Conservation (phyloP, 2,888 invertebrate genomes). For the Orthonychiurus folsomi region DNA sequence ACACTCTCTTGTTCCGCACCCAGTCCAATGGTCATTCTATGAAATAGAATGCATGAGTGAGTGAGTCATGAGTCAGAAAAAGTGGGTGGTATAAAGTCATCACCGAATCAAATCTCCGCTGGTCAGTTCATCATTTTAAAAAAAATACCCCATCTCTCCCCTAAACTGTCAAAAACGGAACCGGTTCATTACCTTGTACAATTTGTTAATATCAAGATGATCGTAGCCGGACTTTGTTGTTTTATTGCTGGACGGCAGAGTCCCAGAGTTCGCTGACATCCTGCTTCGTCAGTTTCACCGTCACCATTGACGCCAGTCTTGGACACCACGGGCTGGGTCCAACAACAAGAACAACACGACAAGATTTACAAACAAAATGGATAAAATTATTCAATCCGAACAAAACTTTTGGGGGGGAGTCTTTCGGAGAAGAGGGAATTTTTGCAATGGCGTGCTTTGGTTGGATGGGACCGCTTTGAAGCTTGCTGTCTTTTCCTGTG, state of each 20-base stretch:
- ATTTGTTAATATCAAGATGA: slow-evolving; percentile 39
- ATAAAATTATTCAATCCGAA: neutral
- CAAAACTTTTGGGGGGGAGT: neutral
- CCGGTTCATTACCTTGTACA: slow-evolving; percentile 33
- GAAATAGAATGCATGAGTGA: neutral
- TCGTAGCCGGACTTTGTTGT: slow-evolving; percentile 36
- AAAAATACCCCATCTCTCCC: no score
- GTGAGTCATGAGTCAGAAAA: neutral
- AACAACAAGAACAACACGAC: slow-evolving; percentile 15
- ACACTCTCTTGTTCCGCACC: neutral
- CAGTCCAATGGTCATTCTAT: neutral
- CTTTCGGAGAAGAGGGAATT: neutral
- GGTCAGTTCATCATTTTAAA: no score
- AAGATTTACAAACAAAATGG: neutral
- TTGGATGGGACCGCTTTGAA: no score
- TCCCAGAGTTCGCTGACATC: slow-evolving; percentile 39
- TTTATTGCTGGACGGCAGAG: slow-evolving; percentile 34
- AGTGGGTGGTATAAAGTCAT: neutral
- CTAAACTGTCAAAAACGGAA: no score
- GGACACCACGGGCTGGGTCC: slow-evolving; percentile 13
- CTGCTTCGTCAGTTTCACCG: slow-evolving; percentile 38
- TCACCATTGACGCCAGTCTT: slow-evolving; percentile 39
- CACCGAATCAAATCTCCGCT: neutral
- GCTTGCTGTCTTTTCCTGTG: no score
- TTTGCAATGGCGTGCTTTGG: neutral